phyloP scores from a whole-genome alignment of 2,797 vertebrate genomes.

The Merluccius polli region DNA sequence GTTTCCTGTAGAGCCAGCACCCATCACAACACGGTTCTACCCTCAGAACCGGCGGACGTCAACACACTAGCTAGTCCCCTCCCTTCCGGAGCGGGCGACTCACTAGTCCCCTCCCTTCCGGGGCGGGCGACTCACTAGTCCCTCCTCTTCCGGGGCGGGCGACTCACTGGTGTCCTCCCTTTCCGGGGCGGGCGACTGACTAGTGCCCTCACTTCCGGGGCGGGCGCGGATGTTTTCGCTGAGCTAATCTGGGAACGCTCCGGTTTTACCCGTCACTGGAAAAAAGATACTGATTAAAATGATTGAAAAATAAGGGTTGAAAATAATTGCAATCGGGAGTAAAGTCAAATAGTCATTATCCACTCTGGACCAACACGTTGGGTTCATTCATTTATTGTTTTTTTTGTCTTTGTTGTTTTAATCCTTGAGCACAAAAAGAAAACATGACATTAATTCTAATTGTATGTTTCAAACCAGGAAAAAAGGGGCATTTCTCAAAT shows the following conservation, averaged over 20 bases:
- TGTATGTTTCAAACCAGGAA: not conserved
- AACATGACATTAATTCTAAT: not conserved
- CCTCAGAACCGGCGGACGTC: too few species aligned
- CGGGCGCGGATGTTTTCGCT: not conserved
- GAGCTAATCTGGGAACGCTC: not conserved
- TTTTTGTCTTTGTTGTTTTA: not conserved
- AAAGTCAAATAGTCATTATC: not conserved
- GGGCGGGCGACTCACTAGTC: slow-evolving; percentile 9
- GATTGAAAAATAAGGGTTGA: not conserved
- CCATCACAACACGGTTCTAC: slow-evolving; percentile 41
- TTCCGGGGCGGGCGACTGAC: slow-evolving; percentile 36
- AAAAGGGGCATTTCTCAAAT: not conserved
- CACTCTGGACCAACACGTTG: not conserved
- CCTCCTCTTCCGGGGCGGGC: slow-evolving; percentile 44
- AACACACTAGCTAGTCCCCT: too few species aligned
- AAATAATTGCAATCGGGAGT: not conserved
- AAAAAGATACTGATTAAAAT: not conserved
- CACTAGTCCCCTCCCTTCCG: slow-evolving; percentile 49
- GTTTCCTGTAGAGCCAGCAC: slow-evolving; percentile 42
- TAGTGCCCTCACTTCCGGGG: too few species aligned
- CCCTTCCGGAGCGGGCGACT: too few species aligned
- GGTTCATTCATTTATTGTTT: not conserved
- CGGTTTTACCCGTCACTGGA: too few species aligned
- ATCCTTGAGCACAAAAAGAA: not conserved
- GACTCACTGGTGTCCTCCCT: slow-evolving; percentile 36